phyloP scores from a whole-genome alignment of 2,888 invertebrate genomes.

The Monopis laevigella region DNA sequence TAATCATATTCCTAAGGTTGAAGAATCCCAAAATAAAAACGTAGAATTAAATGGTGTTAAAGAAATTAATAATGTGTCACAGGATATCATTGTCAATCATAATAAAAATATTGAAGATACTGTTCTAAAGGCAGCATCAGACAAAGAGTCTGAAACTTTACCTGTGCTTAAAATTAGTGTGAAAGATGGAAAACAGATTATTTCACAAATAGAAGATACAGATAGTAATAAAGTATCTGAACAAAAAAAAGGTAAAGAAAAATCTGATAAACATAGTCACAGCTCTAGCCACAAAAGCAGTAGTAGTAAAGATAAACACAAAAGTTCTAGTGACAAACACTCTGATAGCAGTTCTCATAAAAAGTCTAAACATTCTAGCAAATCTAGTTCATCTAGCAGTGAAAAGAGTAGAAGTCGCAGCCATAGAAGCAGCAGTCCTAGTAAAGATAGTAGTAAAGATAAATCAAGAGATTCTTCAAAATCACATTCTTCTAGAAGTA shows the following conservation, averaged over 20 bases:
- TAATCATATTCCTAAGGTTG: too few relatives aligned
- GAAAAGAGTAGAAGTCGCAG: conserved; percentile 48
- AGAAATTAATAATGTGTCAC: background rate
- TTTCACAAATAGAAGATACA: conserved; percentile 66
- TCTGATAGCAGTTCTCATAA: conserved; percentile 36
- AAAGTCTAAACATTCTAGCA: conserved; percentile 24
- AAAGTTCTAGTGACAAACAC: conserved; percentile 39
- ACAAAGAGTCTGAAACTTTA: conserved; percentile 39
- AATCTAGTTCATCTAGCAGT: conserved; percentile 37
- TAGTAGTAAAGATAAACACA: conserved; percentile 37
- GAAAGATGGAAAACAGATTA: conserved; percentile 77
- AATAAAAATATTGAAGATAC: conserved; percentile 3
- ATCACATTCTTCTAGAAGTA: conserved; percentile 47
- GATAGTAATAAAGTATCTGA: conserved; percentile 38
- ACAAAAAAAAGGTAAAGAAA: conserved; percentile 35
- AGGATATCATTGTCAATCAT: background rate
- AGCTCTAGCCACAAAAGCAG: conserved; percentile 37
- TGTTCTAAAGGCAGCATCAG: conserved; percentile 20
- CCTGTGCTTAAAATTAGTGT: conserved; percentile 71
- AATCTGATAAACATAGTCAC: conserved; percentile 33
- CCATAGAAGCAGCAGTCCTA: conserved; percentile 42
- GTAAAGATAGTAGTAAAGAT: conserved; percentile 54
- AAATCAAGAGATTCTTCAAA: conserved; percentile 35
- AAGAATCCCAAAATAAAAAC: too few relatives aligned
- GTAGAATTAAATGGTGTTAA: background rate